These are phyloP conservation scores for Nothura maculosa DNA, from an alignment of 2,797 vertebrate species.

Conservation along the genomic window DNA sequence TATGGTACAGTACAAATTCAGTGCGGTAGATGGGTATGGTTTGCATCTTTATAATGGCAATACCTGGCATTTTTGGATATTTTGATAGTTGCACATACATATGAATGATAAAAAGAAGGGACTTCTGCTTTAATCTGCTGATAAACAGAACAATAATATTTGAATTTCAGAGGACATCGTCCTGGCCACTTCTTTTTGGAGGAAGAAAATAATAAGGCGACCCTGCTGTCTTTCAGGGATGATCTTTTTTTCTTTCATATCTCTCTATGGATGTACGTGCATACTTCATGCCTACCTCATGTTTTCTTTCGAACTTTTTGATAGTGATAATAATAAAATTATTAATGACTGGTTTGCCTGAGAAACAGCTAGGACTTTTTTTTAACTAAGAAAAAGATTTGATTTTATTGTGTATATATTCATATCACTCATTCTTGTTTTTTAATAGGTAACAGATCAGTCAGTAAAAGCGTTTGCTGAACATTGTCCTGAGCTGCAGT, in stretches of 20 bases:
- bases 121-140: background rate
- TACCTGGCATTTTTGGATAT: background rate
- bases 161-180: background rate
- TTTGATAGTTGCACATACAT: background rate
- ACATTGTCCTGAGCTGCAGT: slow-evolving; percentile 95
- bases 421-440: background rate
- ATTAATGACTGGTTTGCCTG: background rate
- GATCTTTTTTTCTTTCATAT: background rate
- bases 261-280: background rate
- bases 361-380: background rate
- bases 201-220: background rate
- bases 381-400: background rate
- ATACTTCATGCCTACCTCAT: background rate
- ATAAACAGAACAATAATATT: background rate
- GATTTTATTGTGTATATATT: background rate
- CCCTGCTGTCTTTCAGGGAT: background rate
- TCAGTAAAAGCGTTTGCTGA: slow-evolving; percentile 95
- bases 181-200: background rate
- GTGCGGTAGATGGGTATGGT: background rate
- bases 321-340: background rate
- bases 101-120: background rate
- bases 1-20: background rate
- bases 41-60: background rate
- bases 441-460: slow-evolving; percentile 91
- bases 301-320: background rate